Conservation (phyloP, 2,113 vertebrate genomes). For the Origma solitaria region DNA sequence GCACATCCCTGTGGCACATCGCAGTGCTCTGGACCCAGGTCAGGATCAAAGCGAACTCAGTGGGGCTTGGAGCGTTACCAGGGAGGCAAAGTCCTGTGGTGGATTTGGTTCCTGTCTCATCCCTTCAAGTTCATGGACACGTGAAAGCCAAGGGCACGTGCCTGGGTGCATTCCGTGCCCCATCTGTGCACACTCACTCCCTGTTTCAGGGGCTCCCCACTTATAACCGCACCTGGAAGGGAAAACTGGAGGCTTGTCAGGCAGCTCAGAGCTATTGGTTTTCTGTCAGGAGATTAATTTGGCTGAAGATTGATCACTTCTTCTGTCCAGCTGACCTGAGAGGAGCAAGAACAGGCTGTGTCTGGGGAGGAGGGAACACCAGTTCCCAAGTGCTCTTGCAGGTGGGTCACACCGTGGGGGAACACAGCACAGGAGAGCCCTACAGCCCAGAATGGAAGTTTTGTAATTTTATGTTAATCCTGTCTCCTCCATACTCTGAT, state of each 20-base stretch:
- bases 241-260: not conserved
- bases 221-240: not conserved
- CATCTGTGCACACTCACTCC: fast-evolving
- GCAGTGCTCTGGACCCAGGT: not conserved
- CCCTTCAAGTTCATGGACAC: not conserved
- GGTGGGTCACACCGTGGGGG: not conserved
- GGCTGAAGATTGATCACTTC: not conserved
- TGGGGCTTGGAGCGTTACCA: not conserved
- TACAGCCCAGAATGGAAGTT: not conserved
- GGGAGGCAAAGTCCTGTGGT: not conserved
- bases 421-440: not conserved
- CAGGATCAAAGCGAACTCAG: not conserved
- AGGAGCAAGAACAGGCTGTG: not conserved
- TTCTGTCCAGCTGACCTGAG: not conserved
- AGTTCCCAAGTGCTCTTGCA: not conserved
- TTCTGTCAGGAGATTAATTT: not conserved
- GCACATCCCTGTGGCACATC: not conserved
- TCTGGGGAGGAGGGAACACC: not conserved
- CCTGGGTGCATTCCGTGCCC: not conserved
- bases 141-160: fast-evolving
- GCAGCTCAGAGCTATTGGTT: not conserved
- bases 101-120: not conserved
- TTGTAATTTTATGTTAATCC: conserved; percentile 28
- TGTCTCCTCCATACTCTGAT: not conserved
- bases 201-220: not conserved